Evolutionary conservation across 2,797 vertebrate species (phyloP).

Genomic region (Leucoraja ocellata): DNA sequence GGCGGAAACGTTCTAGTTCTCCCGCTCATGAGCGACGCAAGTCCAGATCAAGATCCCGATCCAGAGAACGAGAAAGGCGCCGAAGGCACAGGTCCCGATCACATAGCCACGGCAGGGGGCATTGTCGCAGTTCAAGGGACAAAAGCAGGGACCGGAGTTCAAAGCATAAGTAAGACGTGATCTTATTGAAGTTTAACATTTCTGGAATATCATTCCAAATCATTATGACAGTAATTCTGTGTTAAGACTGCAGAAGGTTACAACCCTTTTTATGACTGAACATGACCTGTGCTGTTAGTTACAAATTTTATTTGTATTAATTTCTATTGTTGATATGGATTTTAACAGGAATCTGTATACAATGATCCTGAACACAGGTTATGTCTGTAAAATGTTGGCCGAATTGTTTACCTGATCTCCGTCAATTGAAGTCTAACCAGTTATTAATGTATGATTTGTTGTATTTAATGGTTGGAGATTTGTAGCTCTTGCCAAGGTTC

Average conservation of each 20-base stretch:
- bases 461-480: constrained; percentile 25
- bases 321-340: not conserved
- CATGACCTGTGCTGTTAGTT: not conserved
- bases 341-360: constrained; percentile 4
- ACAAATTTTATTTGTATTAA: not conserved
- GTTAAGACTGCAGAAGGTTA: constrained; percentile 22
- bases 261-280: not conserved
- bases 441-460: constrained; percentile 27
- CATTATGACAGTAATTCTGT: constrained; percentile 16
- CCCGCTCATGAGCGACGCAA: constrained; percentile 63
- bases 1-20: constrained; percentile 67
- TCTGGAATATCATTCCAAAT: constrained; percentile 15
- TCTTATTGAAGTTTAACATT: constrained; percentile 26
- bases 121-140: constrained; percentile 69
- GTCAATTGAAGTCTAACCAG: not conserved
- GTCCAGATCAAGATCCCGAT: constrained; percentile 70
- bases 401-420: constrained; percentile 3
- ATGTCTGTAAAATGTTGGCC: constrained; percentile 20
- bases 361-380: constrained; percentile 16
- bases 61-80: constrained; percentile 64
- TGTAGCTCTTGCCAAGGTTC: constrained; percentile 23
- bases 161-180: constrained; percentile 72
- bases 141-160: constrained; percentile 61
- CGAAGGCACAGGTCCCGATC: constrained; percentile 74
- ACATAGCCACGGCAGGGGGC: constrained; percentile 70